Evolutionary conservation across 2,888 invertebrate genomes (phyloP).

Genomic region (Uloborus plumipes): DNA sequence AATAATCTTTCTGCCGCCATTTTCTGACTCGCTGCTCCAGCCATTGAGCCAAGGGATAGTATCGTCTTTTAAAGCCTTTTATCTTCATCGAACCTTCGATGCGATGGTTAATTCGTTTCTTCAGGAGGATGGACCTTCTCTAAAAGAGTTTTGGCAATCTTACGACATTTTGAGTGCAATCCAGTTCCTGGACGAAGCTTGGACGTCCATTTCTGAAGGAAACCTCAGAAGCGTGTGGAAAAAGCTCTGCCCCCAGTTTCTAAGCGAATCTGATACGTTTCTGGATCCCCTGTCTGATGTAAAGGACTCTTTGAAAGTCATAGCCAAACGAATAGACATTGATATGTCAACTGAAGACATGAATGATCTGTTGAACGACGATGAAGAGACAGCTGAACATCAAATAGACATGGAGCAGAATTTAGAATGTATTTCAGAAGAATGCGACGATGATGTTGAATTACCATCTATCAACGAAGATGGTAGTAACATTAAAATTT

Average conservation of each 20-base stretch:
- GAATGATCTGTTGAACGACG: not conserved
- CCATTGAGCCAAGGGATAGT: constrained; percentile 25
- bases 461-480: too few relatives aligned
- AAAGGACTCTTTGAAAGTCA: not conserved
- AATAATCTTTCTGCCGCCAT: constrained; percentile 12
- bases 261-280: not conserved
- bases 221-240: constrained; percentile 7
- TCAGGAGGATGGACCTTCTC: not conserved
- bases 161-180: constrained; percentile 12
- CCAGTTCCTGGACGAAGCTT: not conserved
- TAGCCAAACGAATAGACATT: constrained; percentile 8
- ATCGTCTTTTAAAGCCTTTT: constrained; percentile 9
- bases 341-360: constrained; percentile 11
- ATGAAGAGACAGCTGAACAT: not conserved
- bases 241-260: constrained; percentile 19
- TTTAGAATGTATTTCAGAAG: too few relatives aligned
- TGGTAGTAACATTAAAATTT: too few relatives aligned
- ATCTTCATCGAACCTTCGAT: constrained; percentile 33
- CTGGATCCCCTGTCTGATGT: not conserved
- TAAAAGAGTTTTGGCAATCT: not conserved
- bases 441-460: too few relatives aligned
- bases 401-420: too few relatives aligned
- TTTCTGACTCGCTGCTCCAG: constrained; percentile 12
- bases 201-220: not conserved
- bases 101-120: constrained; percentile 15